A percentile compares a stretch with the other conserved stretches of the same genome.
Evolutionary conservation across 2,888 invertebrate genomes (phyloP).

Genomic region (Andricus curvator): DNA sequence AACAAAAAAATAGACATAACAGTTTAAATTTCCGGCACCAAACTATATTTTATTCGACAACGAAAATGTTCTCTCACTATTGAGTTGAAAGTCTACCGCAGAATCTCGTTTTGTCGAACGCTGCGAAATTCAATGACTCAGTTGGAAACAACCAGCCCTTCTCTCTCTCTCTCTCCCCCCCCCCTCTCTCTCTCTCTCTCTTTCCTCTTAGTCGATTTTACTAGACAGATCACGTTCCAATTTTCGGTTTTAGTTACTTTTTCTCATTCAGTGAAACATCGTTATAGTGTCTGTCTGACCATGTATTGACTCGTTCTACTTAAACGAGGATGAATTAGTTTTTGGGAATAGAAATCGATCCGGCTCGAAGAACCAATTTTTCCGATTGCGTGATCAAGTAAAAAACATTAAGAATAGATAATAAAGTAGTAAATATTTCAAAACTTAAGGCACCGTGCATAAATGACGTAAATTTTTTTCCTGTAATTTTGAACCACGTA

Average conservation of each 20-base stretch:
- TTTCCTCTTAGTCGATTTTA: neutral
- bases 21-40: too few species aligned
- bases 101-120: constrained; percentile 17
- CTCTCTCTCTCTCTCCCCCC: neutral
- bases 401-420: neutral
- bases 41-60: neutral
- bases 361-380: too few species aligned
- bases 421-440: neutral
- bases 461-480: too few species aligned
- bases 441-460: too few species aligned
- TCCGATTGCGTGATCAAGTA: too few species aligned
- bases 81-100: neutral
- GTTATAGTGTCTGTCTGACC: neutral
- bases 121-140: constrained; percentile 23
- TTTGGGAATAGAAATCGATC: too few species aligned
- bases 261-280: neutral
- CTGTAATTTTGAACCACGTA: too few species aligned
- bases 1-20: neutral
- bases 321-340: too few species aligned
- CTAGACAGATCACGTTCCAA: neutral
- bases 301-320: neutral
- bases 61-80: constrained; percentile 1
- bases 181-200: neutral
- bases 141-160: constrained; percentile 13
- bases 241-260: neutral